Percentiles rank a stretch among this genome's conserved stretches.
Evolutionary conservation across 2,113 vertebrate genomes (phyloP).

Genomic region (Pseudolaguvia tuberculata): DNA sequence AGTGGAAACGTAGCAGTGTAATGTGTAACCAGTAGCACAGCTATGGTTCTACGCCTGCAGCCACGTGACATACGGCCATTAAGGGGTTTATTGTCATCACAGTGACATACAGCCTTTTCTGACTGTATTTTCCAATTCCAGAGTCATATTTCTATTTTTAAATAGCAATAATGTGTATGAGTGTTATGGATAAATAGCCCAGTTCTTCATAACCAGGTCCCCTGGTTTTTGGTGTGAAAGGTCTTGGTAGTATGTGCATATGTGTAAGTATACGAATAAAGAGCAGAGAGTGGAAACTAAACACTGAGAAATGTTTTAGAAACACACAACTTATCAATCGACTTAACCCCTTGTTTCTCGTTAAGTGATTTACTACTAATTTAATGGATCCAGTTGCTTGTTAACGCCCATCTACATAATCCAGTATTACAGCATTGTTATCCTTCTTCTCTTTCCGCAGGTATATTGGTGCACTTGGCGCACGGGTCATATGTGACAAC

Average conservation of each 20-base stretch:
- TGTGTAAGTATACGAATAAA: constrained; percentile 37
- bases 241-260: constrained; percentile 34
- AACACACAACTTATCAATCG: too few species aligned
- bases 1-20: constrained; percentile 10
- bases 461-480: constrained; percentile 95
- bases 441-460: constrained; percentile 59
- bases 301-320: constrained; percentile 27
- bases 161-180: constrained; percentile 15
- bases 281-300: constrained; percentile 69
- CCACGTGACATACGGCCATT: constrained; percentile 8
- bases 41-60: constrained; percentile 31
- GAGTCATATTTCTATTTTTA: constrained; percentile 36
- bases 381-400: neutral
- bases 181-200: constrained; percentile 40
- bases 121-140: constrained; percentile 29
- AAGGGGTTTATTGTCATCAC: too few species aligned
- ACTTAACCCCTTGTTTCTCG: neutral
- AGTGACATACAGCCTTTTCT: constrained; percentile 37
- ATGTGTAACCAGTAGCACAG: constrained; percentile 26
- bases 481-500: constrained; percentile 94
- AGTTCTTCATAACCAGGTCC: constrained; percentile 37
- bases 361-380: too few species aligned
- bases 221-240: constrained; percentile 42
- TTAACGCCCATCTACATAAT: neutral
- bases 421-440: neutral